These are phyloP conservation scores for Lordiphosa fenestrarum DNA, from an alignment of 2,888 invertebrate genomes.

Conservation along the genomic window DNA sequence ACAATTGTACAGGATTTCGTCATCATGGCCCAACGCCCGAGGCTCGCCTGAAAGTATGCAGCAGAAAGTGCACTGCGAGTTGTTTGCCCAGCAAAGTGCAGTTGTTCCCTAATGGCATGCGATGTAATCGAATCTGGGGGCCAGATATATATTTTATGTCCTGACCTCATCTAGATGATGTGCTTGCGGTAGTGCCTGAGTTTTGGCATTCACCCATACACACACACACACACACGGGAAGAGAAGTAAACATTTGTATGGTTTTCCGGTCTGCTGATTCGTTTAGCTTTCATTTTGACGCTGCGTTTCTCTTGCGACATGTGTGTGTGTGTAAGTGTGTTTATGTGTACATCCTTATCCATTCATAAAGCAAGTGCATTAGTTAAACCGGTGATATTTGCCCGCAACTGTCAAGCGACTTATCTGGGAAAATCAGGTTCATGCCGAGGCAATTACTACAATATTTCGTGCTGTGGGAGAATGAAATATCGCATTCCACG, in stretches of 20 bases:
- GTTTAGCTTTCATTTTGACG: conserved; percentile 54
- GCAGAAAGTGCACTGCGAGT: conserved; percentile 27
- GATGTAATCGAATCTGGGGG: conserved; percentile 61
- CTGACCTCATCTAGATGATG: conserved; percentile 64
- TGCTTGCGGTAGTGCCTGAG: conserved; percentile 26
- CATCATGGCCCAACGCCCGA: conserved; percentile 25
- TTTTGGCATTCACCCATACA: conserved; percentile 16
- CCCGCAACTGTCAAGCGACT: background rate
- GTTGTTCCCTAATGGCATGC: conserved; percentile 44
- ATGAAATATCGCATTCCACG: too few species aligned
- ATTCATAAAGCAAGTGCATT: conserved; percentile 45
- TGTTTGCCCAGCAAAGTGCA: conserved; percentile 46
- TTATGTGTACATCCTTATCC: conserved; percentile 31
- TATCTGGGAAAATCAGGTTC: conserved; percentile 2
- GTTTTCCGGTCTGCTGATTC: conserved; percentile 70
- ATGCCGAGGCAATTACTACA: conserved; percentile 29
- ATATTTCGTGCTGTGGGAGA: conserved; percentile 6
- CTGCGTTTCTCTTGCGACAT: background rate
- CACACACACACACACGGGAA: conserved; percentile 12
- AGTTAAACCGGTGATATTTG: conserved; percentile 5
- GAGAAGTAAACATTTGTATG: conserved; percentile 55
- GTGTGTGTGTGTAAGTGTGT: conserved; percentile 1
- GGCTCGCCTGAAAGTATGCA: conserved; percentile 52
- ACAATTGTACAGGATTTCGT: conserved; percentile 56
- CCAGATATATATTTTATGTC: conserved; percentile 40